These are phyloP conservation scores for Metridium senile DNA, from an alignment of 92 coral and sea anemone species.

Conservation along the genomic window DNA sequence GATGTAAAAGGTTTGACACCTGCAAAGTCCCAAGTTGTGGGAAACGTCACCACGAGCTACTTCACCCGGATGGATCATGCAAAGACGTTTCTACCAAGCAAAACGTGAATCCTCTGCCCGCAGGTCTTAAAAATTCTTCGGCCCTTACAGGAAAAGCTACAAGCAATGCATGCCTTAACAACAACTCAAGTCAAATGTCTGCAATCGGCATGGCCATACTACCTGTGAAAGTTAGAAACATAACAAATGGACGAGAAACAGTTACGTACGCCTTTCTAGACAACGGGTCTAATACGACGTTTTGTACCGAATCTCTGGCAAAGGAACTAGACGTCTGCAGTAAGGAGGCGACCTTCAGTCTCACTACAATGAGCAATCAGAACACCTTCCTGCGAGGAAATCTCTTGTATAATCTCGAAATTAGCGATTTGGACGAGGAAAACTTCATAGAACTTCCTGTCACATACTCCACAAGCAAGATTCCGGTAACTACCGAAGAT, in stretches of 20 bases:
- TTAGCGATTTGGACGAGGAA: slow-evolving; percentile 29
- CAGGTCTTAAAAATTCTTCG: background rate
- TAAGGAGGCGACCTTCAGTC: slow-evolving; percentile 24
- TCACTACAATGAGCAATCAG: slow-evolving; percentile 44
- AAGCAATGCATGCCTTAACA: background rate
- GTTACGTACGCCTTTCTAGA: slow-evolving; percentile 37
- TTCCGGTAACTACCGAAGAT: background rate
- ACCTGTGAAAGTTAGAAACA: slow-evolving; percentile 43
- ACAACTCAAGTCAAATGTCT: background rate
- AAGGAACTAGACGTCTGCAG: slow-evolving; percentile 37
- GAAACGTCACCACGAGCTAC: background rate
- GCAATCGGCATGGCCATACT: slow-evolving; percentile 23
- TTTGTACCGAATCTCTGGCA: slow-evolving; percentile 20
- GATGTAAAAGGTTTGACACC: too few relatives aligned
- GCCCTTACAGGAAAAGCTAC: background rate
- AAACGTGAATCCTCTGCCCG: background rate
- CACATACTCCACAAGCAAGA: background rate
- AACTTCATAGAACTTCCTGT: background rate
- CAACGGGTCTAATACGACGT: too few relatives aligned
- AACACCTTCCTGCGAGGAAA: slow-evolving; percentile 21
- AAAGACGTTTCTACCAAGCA: too few relatives aligned
- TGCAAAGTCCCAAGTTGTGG: too few relatives aligned
- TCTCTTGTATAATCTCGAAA: slow-evolving; percentile 27
- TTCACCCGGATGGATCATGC: background rate
- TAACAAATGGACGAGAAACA: slow-evolving; percentile 19